phyloP scores from a whole-genome alignment of 2,888 invertebrate species.

The Phortica magna region DNA sequence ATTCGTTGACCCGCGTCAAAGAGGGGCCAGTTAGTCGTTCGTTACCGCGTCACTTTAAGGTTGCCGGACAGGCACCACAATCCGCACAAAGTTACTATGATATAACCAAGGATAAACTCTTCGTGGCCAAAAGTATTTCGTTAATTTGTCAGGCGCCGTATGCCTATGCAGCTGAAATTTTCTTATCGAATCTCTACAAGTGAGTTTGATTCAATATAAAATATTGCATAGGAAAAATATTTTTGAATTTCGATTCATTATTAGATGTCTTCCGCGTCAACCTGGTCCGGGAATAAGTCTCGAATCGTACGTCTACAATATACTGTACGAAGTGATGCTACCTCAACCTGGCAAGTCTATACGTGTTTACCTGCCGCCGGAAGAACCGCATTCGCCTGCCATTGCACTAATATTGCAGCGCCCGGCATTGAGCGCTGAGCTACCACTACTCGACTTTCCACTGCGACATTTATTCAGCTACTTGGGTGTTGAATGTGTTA shows the following conservation, averaged over 20 bases:
- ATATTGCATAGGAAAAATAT: not conserved
- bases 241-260: slow-evolving; percentile 35
- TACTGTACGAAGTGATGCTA: slow-evolving; percentile 94
- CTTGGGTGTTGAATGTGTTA: slow-evolving; percentile 93
- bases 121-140: slow-evolving; percentile 96
- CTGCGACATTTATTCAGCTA: slow-evolving; percentile 91
- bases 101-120: slow-evolving; percentile 94
- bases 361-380: slow-evolving; percentile 85
- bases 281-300: slow-evolving; percentile 88
- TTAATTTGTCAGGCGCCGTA: slow-evolving; percentile 95
- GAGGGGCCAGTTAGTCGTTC: slow-evolving; percentile 87
- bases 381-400: slow-evolving; percentile 84
- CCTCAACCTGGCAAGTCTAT: slow-evolving; percentile 94
- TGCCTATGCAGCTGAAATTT: slow-evolving; percentile 90
- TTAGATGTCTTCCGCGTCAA: slow-evolving; percentile 87
- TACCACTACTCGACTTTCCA: slow-evolving; percentile 96
- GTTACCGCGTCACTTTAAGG: slow-evolving; percentile 92
- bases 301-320: slow-evolving; percentile 96
- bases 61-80: slow-evolving; percentile 86
- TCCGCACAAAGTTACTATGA: slow-evolving; percentile 94
- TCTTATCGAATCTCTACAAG: slow-evolving; percentile 93
- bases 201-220: slow-evolving; percentile 75
- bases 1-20: slow-evolving; percentile 83
- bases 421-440: slow-evolving; percentile 87
- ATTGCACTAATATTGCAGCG: slow-evolving; percentile 85